These are phyloP conservation scores for Sesia bembeciformis DNA, from an alignment of 2,888 invertebrate genomes.

Conservation along the genomic window DNA sequence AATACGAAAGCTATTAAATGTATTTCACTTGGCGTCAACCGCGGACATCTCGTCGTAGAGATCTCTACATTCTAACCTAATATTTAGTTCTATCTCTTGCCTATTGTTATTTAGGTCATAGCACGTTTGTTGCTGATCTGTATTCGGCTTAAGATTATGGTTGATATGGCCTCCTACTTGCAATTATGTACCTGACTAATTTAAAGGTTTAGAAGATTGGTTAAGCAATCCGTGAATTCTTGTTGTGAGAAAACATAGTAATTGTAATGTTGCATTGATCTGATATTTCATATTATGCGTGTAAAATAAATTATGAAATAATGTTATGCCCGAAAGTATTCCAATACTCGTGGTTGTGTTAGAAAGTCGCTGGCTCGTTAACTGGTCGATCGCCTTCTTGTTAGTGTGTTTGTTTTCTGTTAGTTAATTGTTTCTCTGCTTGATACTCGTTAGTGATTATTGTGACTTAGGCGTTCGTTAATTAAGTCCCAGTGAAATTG, in stretches of 20 bases:
- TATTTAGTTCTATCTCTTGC: slow-evolving; percentile 42
- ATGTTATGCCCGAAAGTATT: slow-evolving; percentile 3
- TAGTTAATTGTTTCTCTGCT: slow-evolving; percentile 22
- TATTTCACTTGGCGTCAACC: slow-evolving; percentile 23
- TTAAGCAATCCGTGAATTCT: slow-evolving; percentile 35
- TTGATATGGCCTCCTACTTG: slow-evolving; percentile 24
- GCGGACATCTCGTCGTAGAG: slow-evolving; percentile 5
- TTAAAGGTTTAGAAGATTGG: slow-evolving; percentile 38
- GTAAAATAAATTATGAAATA: slow-evolving; percentile 20
- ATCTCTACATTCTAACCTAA: not conserved
- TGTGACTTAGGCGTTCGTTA: slow-evolving; percentile 32
- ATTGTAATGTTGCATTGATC: slow-evolving; percentile 15
- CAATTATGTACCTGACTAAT: slow-evolving; percentile 47
- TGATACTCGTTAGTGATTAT: slow-evolving; percentile 30
- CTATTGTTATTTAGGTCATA: slow-evolving; percentile 30
- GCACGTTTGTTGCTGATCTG: slow-evolving; percentile 19
- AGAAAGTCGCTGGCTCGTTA: slow-evolving; percentile 21
- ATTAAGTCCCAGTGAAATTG: slow-evolving; percentile 62
- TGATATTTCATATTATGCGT: slow-evolving; percentile 6
- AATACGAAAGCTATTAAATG: slow-evolving; percentile 53
- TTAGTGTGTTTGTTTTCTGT: slow-evolving; percentile 10
- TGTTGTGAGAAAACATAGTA: slow-evolving; percentile 9
- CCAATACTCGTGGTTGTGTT: slow-evolving; percentile 13
- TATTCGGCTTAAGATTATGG: slow-evolving; percentile 25
- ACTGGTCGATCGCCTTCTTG: slow-evolving; percentile 7